Conservation (phyloP, 2,888 invertebrate species). For the Thymelicus acteon region DNA sequence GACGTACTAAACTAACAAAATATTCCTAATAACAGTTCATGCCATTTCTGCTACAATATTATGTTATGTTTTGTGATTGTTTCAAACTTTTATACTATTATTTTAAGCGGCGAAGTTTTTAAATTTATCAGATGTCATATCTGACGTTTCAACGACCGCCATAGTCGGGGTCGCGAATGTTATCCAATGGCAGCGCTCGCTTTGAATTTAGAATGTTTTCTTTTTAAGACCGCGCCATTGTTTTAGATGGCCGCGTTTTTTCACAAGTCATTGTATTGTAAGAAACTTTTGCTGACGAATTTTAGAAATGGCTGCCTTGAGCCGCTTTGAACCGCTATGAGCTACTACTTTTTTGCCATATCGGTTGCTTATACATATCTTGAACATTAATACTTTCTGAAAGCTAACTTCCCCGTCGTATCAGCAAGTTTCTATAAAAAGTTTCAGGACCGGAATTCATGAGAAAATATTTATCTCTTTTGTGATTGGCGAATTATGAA, state of each 20-base stretch:
- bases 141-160: slow-evolving; percentile 69
- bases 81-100: slow-evolving; percentile 7
- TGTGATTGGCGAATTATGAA: too few species aligned
- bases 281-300: slow-evolving; percentile 18
- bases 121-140: slow-evolving; percentile 71
- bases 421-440: too few species aligned
- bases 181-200: slow-evolving; percentile 65
- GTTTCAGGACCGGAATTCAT: too few species aligned
- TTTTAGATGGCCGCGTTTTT: slow-evolving; percentile 45
- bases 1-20: too few species aligned
- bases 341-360: too few species aligned
- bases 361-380: too few species aligned
- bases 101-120: slow-evolving; percentile 31
- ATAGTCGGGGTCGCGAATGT: slow-evolving; percentile 55
- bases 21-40: not conserved
- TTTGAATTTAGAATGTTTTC: slow-evolving; percentile 70
- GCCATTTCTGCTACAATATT: slow-evolving; percentile 8
- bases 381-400: too few species aligned
- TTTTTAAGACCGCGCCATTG: slow-evolving; percentile 63
- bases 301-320: not conserved
- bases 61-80: slow-evolving; percentile 1
- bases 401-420: too few species aligned
- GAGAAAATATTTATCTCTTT: too few species aligned
- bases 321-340: too few species aligned
- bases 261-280: slow-evolving; percentile 27